These are phyloP conservation scores for Allophyes oxyacanthae DNA, from an alignment of 2,888 invertebrate genomes.

Conservation along the genomic window DNA sequence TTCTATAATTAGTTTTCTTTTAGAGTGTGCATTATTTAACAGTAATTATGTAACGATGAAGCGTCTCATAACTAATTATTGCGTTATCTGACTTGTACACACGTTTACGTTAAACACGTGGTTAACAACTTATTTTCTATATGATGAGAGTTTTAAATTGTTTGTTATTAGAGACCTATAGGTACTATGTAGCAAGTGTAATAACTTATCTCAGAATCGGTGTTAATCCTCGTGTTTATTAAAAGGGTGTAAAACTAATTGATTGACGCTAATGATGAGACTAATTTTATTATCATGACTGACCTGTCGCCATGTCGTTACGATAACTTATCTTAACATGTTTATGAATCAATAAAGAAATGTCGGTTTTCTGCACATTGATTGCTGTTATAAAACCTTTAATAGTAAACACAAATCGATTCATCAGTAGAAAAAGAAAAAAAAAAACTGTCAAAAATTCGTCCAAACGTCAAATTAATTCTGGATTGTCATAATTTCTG, in stretches of 20 bases:
- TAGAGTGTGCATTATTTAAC: constrained; percentile 17
- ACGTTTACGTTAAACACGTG: not conserved
- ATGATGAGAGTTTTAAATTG: not conserved
- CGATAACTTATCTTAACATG: constrained; percentile 12
- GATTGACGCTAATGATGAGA: constrained; percentile 15
- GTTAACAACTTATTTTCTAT: constrained; percentile 3
- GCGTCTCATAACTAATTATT: constrained; percentile 16
- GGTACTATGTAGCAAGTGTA: constrained; percentile 16
- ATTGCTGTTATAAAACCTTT: not conserved
- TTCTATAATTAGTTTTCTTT: constrained; percentile 48
- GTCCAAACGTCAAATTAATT: too few species aligned
- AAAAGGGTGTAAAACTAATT: constrained; percentile 24
- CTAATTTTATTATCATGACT: constrained; percentile 26
- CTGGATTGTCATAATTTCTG: not conserved
- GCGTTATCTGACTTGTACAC: not conserved
- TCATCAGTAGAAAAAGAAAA: too few species aligned
- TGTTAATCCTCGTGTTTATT: constrained; percentile 24
- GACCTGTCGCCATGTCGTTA: constrained; percentile 25
- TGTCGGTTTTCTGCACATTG: not conserved
- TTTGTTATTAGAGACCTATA: not conserved
- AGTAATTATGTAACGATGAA: constrained; percentile 34
- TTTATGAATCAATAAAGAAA: constrained; percentile 7
- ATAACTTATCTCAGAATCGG: not conserved
- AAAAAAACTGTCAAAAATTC: not conserved
- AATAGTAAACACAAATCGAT: too few species aligned